These are phyloP conservation scores for Pheucticus melanocephalus DNA, from an alignment of 2,113 vertebrate genomes.

Conservation along the genomic window DNA sequence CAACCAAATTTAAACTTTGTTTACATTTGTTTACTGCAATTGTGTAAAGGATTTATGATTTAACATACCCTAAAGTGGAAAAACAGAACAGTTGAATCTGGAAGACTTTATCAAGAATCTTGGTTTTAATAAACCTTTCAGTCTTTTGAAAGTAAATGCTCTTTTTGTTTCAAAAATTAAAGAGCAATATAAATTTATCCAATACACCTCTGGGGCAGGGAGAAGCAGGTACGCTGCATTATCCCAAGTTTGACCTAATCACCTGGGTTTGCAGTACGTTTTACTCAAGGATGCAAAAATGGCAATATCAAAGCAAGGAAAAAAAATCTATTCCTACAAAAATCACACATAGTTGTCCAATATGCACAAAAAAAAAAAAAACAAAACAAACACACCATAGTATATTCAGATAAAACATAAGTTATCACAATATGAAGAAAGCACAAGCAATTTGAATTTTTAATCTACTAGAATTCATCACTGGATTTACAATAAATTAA, in stretches of 20 bases:
- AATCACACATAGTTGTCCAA: neutral
- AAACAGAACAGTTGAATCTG: neutral
- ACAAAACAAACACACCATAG: neutral
- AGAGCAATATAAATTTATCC: neutral
- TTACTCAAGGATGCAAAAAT: neutral
- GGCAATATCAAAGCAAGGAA: neutral
- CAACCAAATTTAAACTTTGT: neutral
- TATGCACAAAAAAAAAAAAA: neutral
- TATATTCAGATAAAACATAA: neutral
- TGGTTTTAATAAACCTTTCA: neutral
- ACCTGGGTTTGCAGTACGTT: rapidly evolving
- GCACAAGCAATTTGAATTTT: neutral
- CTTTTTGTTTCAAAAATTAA: neutral
- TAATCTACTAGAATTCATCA: neutral
- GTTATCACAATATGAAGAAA: neutral
- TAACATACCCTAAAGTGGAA: neutral
- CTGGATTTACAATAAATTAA: neutral
- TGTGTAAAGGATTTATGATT: neutral
- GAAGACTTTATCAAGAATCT: neutral
- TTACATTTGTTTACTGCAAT: neutral
- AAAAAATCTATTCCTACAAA: neutral
- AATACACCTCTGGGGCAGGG: neutral
- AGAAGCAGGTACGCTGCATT: neutral
- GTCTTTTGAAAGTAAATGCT: neutral
- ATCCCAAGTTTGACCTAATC: neutral